phyloP scores from a whole-genome alignment of 2,797 vertebrate species.

The Nothura maculosa region DNA sequence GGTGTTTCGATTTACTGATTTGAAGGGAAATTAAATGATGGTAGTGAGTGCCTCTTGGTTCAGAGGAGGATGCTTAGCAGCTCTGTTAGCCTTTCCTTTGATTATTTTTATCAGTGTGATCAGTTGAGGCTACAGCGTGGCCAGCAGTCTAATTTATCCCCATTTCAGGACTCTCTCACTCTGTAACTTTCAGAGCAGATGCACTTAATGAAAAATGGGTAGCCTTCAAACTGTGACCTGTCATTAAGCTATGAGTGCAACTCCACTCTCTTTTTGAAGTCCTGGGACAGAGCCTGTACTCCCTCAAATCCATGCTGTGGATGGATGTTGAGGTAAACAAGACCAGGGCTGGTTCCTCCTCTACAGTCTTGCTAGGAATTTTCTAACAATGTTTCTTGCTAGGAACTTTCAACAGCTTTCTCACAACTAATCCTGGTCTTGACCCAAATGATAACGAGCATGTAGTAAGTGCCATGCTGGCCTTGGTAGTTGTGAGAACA shows the following conservation, averaged over 20 bases:
- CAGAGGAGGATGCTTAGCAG: neutral
- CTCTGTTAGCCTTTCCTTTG: slow-evolving; percentile 14
- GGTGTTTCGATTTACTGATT: neutral
- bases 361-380: neutral
- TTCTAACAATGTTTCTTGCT: too few relatives aligned
- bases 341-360: neutral
- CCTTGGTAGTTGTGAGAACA: slow-evolving; percentile 26
- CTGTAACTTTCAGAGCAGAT: neutral
- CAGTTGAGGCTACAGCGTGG: neutral
- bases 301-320: neutral
- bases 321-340: neutral
- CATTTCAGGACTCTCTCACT: neutral
- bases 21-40: neutral
- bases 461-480: slow-evolving; percentile 19
- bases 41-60: neutral
- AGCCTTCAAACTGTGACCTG: slow-evolving; percentile 23
- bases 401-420: too few relatives aligned
- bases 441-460: slow-evolving; percentile 55
- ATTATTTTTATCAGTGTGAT: slow-evolving; percentile 8
- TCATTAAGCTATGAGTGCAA: slow-evolving; percentile 42
- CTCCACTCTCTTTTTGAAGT: slow-evolving; percentile 2
- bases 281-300: neutral
- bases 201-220: slow-evolving; percentile 10
- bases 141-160: slow-evolving; percentile 25
- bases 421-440: slow-evolving; percentile 37